Evolutionary conservation across 1,140 invertebrate genomes (phyloP), one percentile per base, ranked within the genome.

Genomic region (Hydropsyche tenuis): DNA sequence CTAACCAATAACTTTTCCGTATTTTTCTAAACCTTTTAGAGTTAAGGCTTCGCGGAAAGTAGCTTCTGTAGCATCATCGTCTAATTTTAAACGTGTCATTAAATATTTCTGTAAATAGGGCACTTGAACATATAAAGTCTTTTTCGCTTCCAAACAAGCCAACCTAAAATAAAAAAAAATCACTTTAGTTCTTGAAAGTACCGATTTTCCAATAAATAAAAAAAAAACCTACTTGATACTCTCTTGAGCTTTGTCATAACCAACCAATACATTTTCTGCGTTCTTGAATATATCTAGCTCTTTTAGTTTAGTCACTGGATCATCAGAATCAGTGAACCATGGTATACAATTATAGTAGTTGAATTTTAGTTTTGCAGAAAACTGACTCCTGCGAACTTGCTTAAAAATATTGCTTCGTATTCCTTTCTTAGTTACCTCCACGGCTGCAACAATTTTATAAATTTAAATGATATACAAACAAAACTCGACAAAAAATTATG

Each of bases 111-210:
- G 88, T 43, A 93, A 84, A 43, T 91, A 87, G 14, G 93, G 92
- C 60, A 90, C 90, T 63, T 93, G 92, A 64, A 95, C 91, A 77
- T 93, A 88, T 56, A 95, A 84, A 14, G 88, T 90, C 82, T 95
- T 95, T 22, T 89, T 82, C 71, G 90, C 89, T 81, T 91, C 86
- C 51, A 94, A 80, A 56, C 89, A 89, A 68, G 89, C 80, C 75
- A 91, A 88, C 79, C 92, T 89, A 51, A 60, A 70, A 69, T 20
- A 43, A 66, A 43, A 12, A 66, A 42, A 30, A 69, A 69, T 42
- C 16, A 30, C 1, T 64, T 30, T 45, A 30, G 11, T 4, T 16
- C 7, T 2, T 42, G 20, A 20, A 9, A 64, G n/a, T 30, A 9
- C 14, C 23, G 43, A 66, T 20, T 46, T 69, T 69, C 12, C 46